Base-by-base conservation (phyloP, 2,888 invertebrate species). In the Brassicogethes aeneus region DNA sequence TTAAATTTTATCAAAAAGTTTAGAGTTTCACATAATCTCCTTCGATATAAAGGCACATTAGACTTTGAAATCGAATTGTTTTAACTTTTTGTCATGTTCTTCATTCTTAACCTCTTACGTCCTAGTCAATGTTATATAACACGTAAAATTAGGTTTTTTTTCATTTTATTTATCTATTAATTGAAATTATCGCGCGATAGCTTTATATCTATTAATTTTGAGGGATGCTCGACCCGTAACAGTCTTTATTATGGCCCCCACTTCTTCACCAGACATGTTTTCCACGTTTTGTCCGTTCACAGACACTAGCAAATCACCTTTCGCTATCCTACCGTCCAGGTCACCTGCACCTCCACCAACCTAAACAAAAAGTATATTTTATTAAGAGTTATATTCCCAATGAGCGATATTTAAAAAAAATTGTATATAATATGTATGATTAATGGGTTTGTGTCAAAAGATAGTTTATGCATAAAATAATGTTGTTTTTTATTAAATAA, bases 221-320 rank as follows among this genome's bases (percentile, higher is more conserved):
- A 96, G 75, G 48, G 75, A 74, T 51, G 89, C 81, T 67, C 83
- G 87, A 51, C 88, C 91, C 55, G 78, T 81, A 48, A 85, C 80
- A 51, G 89, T 84, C 71, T 96, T 95, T 52, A 97, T 77, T 39
- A 93, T 77, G 12, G 91, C 84, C 35, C 90, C 92, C 7, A 89
- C 91, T 50, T 91, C 84, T 56, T 92, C 83, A 59, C 89, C 85
- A 37, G 79, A 83, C 3, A 80, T 76, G 32, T 76, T 73, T 46
- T 81, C 79, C 39, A 92, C 68, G 51, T 91, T 88, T 56, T 89
- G 85, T 2, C 87, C 91, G 64, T 95, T 93, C 10, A 97, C 87
- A 17, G 89, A 76, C 5, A 90, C 71, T 37, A 99, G 80, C 57
- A 90, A 79, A 69, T 99, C 97, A 14, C 97, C 96, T 57, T 85